phyloP scores from a whole-genome alignment of 2,797 vertebrate genomes.

The Propithecus perrieri region DNA sequence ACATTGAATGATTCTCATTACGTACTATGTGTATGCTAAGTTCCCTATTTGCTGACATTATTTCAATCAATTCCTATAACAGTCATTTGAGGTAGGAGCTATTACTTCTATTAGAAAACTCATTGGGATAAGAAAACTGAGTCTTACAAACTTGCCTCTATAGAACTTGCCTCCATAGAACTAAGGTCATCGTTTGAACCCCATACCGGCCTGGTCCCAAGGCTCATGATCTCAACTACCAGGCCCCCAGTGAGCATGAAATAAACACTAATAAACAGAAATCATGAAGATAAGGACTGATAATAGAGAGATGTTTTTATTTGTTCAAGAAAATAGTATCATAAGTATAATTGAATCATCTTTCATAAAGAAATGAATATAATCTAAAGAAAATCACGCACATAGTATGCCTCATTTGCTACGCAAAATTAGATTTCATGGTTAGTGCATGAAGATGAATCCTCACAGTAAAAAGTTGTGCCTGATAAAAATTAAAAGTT shows the following conservation, averaged over 20 bases:
- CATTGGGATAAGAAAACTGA: neutral
- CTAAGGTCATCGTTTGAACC: neutral
- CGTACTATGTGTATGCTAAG: neutral
- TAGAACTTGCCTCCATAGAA: neutral
- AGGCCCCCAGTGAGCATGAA: neutral
- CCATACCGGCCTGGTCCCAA: neutral
- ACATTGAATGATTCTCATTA: neutral
- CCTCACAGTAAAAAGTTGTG: neutral
- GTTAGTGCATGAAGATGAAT: neutral
- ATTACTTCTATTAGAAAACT: neutral
- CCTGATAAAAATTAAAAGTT: conserved; percentile 5
- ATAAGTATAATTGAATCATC: neutral
- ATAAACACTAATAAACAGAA: neutral
- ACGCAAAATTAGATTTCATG: neutral
- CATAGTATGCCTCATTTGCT: conserved; percentile 6
- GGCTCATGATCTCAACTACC: neutral
- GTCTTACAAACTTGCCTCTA: neutral
- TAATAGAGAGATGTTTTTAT: neutral
- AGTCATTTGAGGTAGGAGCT: neutral
- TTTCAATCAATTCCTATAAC: neutral
- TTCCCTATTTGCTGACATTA: neutral
- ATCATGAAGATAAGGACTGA: neutral
- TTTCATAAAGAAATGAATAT: conserved; percentile 47
- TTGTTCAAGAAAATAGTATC: neutral
- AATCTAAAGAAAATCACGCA: conserved; percentile 30